Base-by-base conservation (phyloP, 2,113 vertebrate species). In the Chaetorhynchus papuensis region DNA sequence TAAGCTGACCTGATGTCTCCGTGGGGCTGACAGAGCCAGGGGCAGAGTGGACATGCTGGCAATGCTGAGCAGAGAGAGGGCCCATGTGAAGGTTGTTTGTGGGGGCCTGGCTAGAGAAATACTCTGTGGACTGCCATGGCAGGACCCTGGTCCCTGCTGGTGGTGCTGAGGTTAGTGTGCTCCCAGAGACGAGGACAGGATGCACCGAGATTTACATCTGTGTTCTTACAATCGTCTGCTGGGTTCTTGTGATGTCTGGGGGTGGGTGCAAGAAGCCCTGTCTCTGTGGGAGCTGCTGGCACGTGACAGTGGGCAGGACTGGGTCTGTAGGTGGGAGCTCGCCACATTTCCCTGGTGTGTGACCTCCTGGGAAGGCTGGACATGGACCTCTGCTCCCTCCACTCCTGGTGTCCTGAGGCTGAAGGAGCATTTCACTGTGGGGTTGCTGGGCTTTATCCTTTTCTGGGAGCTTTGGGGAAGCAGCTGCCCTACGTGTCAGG, bases 1-100 rank as follows among this genome's bases (percentile, higher is more conserved):
- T 99, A 99, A 98, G 94, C 91, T 60, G 15, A 33, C 33, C 28
- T 18, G 11, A 0, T 7, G 26, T 52, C 35, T 75, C 23, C 3
- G 0, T 6, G 77, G 72, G 69, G 39, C 37, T 69, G 66, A 10
- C 26, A 15, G 33, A 44, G 54, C 21, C 42, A 4, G 31, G 7
- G 21, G 16, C 27, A 74, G 65, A 28, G 39, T 27, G 13, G 49
- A 8, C 1, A 1, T 49, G 64, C 35, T 28, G 64, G 31, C 35
- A 44, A 0, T 63, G 56, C 18, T 35, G 35, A 27, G 71, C 30
- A 41, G 22, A 30, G 31, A 33, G 26, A 47, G 47, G 18, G 18
- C 5, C 10, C 15, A 3, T 9, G 3, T 11, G 21, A 9, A 27
- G 53, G 79, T 11, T 59, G 54, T 31, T 83, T 39, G 39, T 39